Percentiles rank a stretch among this genome's conserved stretches.
These are phyloP conservation scores for Drosophila prolongata DNA, from an alignment of 2,888 invertebrate species.

Conservation along the genomic window DNA sequence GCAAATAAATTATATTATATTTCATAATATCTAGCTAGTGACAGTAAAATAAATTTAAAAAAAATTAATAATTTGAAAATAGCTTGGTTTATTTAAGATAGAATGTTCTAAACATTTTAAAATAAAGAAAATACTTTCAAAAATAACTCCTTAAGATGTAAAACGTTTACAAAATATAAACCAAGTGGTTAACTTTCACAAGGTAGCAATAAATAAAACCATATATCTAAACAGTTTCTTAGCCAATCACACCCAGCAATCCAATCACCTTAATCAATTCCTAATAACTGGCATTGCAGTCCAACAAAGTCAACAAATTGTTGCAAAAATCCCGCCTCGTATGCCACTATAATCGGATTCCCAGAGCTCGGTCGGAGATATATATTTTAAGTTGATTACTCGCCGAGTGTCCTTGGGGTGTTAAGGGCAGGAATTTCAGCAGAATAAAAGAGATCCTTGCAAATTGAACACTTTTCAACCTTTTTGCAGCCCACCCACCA, in stretches of 20 bases:
- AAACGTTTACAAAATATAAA: no score
- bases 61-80: no score
- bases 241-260: conserved; percentile 9
- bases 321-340: conserved; percentile 7
- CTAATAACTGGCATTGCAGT: conserved; percentile 7
- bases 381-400: conserved; percentile 37
- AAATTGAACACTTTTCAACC: conserved; percentile 26
- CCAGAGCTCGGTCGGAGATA: conserved; percentile 1
- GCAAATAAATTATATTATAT: no score
- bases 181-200: no score
- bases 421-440: conserved; percentile 8
- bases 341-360: conserved; percentile 28
- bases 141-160: no score
- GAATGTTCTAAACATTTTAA: no score
- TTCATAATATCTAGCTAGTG: no score
- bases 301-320: conserved; percentile 16
- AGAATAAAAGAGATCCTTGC: conserved; percentile 2
- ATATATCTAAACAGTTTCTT: conserved; percentile 8
- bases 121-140: no score
- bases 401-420: conserved; percentile 7
- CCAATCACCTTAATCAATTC: conserved; percentile 14
- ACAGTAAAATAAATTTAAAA: no score
- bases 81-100: no score
- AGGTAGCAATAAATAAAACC: no score
- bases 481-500: not conserved